phyloP scores from a whole-genome alignment of 2,888 invertebrate genomes.

The Sceliomorpha sp. region DNA sequence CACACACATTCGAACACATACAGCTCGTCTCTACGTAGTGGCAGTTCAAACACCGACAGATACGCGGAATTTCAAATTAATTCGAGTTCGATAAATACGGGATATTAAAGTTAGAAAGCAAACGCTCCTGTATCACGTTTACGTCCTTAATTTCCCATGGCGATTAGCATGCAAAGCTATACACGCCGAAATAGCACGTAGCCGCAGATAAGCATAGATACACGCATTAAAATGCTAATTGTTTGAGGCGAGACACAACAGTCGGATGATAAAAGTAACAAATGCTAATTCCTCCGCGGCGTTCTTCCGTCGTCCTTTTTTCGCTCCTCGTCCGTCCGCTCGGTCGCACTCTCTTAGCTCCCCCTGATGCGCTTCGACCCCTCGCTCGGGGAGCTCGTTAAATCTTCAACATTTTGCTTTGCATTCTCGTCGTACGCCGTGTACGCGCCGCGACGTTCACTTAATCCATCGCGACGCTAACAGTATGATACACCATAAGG shows the following conservation, averaged over 20 bases:
- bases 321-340: slow-evolving; percentile 1
- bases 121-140: slow-evolving; percentile 27
- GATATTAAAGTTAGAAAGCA: slow-evolving; percentile 23
- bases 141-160: slow-evolving; percentile 35
- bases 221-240: slow-evolving; percentile 54
- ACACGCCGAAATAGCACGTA: slow-evolving; percentile 31
- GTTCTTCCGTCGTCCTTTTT: slow-evolving; percentile 17
- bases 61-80: background rate
- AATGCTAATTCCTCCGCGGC: slow-evolving; percentile 47
- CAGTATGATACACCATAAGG: slow-evolving; percentile 32
- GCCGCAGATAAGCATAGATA: slow-evolving; percentile 47
- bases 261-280: slow-evolving; percentile 44
- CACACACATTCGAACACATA: too few species aligned
- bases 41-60: too few species aligned
- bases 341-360: slow-evolving; percentile 6
- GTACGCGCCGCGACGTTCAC: slow-evolving; percentile 29
- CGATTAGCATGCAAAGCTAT: slow-evolving; percentile 49
- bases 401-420: slow-evolving; percentile 31
- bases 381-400: slow-evolving; percentile 14
- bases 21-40: too few species aligned
- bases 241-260: slow-evolving; percentile 44
- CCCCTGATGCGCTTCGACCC: slow-evolving; percentile 1
- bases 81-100: slow-evolving; percentile 13
- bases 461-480: slow-evolving; percentile 41
- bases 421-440: slow-evolving; percentile 26